These are phyloP conservation scores for Tachysurus fulvidraco DNA, from an alignment of 2,113 vertebrate species.

Conservation along the genomic window DNA sequence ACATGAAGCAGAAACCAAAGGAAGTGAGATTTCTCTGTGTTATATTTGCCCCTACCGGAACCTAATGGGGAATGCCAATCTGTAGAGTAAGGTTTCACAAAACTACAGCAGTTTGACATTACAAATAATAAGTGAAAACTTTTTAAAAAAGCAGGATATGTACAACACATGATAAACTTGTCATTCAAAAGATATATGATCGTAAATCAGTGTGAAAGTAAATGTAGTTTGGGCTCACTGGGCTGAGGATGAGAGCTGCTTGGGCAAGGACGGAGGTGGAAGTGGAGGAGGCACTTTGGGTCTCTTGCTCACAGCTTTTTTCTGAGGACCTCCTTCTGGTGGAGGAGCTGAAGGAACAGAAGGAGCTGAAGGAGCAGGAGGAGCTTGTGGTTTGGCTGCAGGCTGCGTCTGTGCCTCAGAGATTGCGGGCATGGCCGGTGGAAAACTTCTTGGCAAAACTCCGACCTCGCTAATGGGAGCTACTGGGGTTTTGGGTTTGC, in stretches of 20 bases:
- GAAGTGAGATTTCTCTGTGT: slow-evolving; percentile 24
- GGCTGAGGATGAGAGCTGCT: slow-evolving; percentile 57
- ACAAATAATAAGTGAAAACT: neutral
- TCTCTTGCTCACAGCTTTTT: slow-evolving; percentile 61
- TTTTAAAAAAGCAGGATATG: neutral
- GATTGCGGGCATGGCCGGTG: slow-evolving; percentile 16
- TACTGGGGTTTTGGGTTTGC: slow-evolving; percentile 44
- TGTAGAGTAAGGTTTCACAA: slow-evolving; percentile 1
- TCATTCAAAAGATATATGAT: neutral
- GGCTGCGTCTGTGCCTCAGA: slow-evolving; percentile 18
- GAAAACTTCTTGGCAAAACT: neutral
- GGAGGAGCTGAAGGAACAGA: neutral
- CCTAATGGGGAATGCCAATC: neutral
- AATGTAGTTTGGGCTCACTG: slow-evolving; percentile 26
- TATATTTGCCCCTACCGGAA: neutral
- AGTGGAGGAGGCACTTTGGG: slow-evolving; percentile 74
- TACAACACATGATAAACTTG: neutral
- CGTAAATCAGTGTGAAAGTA: neutral
- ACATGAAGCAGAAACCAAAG: slow-evolving; percentile 20
- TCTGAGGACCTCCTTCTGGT: slow-evolving; percentile 45
- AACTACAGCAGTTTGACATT: neutral
- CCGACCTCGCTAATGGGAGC: slow-evolving; percentile 48
- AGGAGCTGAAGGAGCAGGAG: neutral
- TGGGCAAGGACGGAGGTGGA: slow-evolving; percentile 66
- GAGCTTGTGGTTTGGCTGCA: slow-evolving; percentile 26